Evolutionary conservation across 2,888 invertebrate species (phyloP).

Genomic region (Seira musarum): DNA sequence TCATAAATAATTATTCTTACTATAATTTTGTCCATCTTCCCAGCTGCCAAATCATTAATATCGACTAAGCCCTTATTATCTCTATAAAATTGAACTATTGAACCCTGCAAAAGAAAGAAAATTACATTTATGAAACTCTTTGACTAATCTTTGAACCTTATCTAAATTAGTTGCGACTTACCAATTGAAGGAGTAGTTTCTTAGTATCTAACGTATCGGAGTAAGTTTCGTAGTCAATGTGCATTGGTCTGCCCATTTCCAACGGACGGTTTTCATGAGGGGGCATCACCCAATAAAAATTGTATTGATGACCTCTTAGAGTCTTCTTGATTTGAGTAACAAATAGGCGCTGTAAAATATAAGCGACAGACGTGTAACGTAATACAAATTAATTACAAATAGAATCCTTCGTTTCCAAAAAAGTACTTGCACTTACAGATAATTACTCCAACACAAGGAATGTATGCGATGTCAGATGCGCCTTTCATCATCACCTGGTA

Average conservation of each 20-base stretch:
- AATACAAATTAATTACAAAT: too few species aligned
- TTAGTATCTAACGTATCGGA: constrained; percentile 64
- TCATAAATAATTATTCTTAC: constrained; percentile 49
- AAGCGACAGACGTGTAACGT: constrained; percentile 14
- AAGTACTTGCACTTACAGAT: constrained; percentile 90
- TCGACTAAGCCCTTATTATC: constrained; percentile 68
- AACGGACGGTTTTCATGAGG: constrained; percentile 93
- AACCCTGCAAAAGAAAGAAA: constrained; percentile 51
- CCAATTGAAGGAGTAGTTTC: constrained; percentile 66
- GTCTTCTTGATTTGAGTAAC: constrained; percentile 78
- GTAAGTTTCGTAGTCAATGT: constrained; percentile 80
- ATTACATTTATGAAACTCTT: too few species aligned
- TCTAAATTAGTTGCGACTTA: too few species aligned
- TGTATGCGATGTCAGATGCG: constrained; percentile 90
- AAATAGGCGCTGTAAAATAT: constrained; percentile 80
- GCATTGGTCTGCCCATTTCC: constrained; percentile 93
- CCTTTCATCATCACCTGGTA: constrained; percentile 97
- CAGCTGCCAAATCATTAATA: constrained; percentile 66
- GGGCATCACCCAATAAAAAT: constrained; percentile 96
- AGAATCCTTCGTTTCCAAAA: too few species aligned
- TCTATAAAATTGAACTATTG: constrained; percentile 68
- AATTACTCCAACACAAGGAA: constrained; percentile 93
- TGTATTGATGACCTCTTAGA: constrained; percentile 83
- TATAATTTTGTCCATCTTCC: constrained; percentile 66
- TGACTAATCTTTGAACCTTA: too few species aligned